Evolutionary conservation across 1,140 invertebrate species (phyloP), one percentile per base, ranked within the genome.

Genomic region (Drosophila serrata): DNA sequence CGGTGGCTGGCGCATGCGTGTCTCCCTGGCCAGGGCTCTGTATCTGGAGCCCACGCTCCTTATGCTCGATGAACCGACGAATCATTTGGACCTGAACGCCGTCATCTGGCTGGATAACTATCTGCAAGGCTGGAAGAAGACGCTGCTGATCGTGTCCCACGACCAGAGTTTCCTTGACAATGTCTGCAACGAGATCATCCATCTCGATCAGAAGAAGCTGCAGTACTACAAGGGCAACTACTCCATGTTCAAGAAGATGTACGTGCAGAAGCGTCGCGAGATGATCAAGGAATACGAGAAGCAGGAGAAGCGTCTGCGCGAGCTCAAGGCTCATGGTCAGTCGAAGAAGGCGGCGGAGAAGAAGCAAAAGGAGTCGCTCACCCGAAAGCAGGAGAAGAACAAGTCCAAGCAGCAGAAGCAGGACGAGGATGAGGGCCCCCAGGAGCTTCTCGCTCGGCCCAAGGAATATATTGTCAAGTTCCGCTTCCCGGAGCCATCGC

Each of bases 41-140:
- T 98, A 97, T 87, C 93, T 99, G 65, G 98, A 99, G 94, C 99
- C 99, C 6, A 99, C 98, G 13, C 93, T 99, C 1, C 93, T 99
- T 17, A 94, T 99, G 87, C 95, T 99, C 33, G 99, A 99, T 93
- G 99, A 99, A 95, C 99, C 99, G 77, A 97, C 97, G 1, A 98
- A 98, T 94, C 97, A 98, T 92, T 95, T 98, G 80, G 98, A 99
- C 95, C 94, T 99, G 19, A 99, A 99, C 93, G 99, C 99, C 76
- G 99, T 99, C 53, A 99, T 99, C 94, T 99, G 99, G 99, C 94
- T 99, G 12, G 99, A 99, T 91, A 99, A 99, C 92, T 99, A 99
- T 93, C 94, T 99, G 15, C 98, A 99, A 94, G 95, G 95, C 3
- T 99, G 99, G 99, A 99, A 99, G 93, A 99, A 99, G 90, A 99